A percentile compares a stretch with the other conserved stretches of the same genome.
These are phyloP conservation scores for Botia kubotai DNA, from an alignment of 2,797 vertebrate species.

Conservation along the genomic window DNA sequence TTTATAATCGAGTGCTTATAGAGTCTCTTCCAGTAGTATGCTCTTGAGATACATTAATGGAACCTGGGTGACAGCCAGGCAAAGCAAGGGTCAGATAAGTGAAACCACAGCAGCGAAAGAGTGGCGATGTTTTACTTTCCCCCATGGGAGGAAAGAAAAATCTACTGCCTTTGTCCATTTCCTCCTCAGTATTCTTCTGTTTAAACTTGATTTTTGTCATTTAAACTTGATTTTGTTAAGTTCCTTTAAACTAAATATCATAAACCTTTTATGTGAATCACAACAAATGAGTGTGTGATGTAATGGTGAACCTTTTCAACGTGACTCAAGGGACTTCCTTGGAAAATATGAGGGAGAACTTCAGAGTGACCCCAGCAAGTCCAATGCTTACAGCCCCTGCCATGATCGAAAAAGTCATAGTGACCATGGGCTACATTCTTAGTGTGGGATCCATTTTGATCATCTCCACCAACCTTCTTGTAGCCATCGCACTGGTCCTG, in stretches of 20 bases:
- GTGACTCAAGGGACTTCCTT: conserved; percentile 15
- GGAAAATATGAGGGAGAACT: conserved; percentile 11
- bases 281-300: not conserved
- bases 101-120: conserved; percentile 32
- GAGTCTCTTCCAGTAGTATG: conserved; percentile 37
- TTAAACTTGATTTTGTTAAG: too few species aligned
- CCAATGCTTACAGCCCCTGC: conserved; percentile 27
- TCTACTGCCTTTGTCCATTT: conserved; percentile 23
- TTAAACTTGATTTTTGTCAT: not conserved
- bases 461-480: conserved; percentile 82
- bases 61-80: conserved; percentile 58
- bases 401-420: conserved; percentile 23
- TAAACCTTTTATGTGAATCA: too few species aligned
- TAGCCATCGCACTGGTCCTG: conserved; percentile 76
- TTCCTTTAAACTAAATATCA: not conserved
- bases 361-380: conserved; percentile 22
- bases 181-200: not conserved
- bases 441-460: conserved; percentile 82
- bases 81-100: conserved; percentile 57
- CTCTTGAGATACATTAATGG: conserved; percentile 51
- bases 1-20: conserved; percentile 21
- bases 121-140: conserved; percentile 1
- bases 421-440: conserved; percentile 77
- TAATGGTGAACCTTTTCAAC: conserved; percentile 42
- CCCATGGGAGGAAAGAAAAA: conserved; percentile 14